Conservation (phyloP, 2,113 vertebrate genomes). For the Eclectus roratus region DNA sequence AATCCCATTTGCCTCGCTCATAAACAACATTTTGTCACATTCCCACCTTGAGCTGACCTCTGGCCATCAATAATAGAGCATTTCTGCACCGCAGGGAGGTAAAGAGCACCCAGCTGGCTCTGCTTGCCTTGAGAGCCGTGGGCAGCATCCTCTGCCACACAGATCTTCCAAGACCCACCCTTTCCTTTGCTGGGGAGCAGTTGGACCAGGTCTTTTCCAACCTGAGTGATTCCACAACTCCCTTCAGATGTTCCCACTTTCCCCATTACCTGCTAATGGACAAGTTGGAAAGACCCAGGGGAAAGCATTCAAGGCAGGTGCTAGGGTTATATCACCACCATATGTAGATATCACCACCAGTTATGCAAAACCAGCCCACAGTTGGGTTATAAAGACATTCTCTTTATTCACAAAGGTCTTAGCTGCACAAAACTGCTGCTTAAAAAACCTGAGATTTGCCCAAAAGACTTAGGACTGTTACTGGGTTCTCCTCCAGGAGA, state of each 20-base stretch:
- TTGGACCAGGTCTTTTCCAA: neutral
- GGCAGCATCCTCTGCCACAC: neutral
- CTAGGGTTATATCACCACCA: neutral
- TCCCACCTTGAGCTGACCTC: neutral
- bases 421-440: neutral
- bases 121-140: accelerated
- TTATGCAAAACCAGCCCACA: neutral
- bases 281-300: neutral
- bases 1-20: neutral
- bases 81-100: neutral
- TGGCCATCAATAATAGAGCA: neutral
- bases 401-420: neutral
- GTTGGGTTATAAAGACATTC: neutral
- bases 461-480: neutral
- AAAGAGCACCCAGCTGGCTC: neutral
- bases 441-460: neutral
- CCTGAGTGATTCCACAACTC: neutral
- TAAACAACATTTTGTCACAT: neutral
- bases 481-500: neutral
- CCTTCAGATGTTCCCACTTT: neutral
- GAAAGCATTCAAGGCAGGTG: neutral
- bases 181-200: neutral
- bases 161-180: neutral
- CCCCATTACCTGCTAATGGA: accelerated
- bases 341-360: neutral